Evolutionary conservation across 2,113 vertebrate genomes (phyloP).

Genomic region (Antigone vipio): DNA sequence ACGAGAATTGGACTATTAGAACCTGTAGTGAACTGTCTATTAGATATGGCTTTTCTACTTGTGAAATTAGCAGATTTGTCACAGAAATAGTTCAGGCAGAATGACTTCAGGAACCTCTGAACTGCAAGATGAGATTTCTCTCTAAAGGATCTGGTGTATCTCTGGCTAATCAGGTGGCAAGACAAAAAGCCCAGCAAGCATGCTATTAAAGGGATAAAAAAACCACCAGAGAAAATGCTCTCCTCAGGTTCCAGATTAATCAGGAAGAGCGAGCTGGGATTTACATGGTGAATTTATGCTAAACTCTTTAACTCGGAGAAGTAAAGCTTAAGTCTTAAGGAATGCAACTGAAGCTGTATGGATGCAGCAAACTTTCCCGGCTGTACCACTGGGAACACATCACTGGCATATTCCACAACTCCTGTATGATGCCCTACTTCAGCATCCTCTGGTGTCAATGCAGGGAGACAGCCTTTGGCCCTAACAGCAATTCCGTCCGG

Average conservation of each 20-base stretch:
- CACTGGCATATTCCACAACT: neutral
- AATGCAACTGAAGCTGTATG: neutral
- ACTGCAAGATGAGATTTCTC: neutral
- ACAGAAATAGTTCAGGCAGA: neutral
- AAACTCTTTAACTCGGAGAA: neutral
- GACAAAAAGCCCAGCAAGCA: neutral
- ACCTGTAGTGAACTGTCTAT: neutral
- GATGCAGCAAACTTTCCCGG: neutral
- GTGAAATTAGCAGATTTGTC: neutral
- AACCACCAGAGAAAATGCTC: neutral
- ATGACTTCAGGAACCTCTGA: neutral
- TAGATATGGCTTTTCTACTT: neutral
- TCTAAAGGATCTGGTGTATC: neutral
- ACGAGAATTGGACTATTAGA: neutral
- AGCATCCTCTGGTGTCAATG: neutral
- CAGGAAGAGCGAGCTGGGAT: neutral
- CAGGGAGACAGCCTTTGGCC: neutral
- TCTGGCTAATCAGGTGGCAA: neutral
- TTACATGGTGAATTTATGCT: neutral
- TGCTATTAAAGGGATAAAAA: neutral
- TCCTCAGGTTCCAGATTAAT: neutral
- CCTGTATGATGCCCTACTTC: neutral
- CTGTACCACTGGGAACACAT: neutral
- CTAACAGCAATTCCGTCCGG: neutral
- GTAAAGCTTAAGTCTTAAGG: neutral